Evolutionary conservation across 2,888 invertebrate species (phyloP).

Genomic region (Neoaliturus tenellus): DNA sequence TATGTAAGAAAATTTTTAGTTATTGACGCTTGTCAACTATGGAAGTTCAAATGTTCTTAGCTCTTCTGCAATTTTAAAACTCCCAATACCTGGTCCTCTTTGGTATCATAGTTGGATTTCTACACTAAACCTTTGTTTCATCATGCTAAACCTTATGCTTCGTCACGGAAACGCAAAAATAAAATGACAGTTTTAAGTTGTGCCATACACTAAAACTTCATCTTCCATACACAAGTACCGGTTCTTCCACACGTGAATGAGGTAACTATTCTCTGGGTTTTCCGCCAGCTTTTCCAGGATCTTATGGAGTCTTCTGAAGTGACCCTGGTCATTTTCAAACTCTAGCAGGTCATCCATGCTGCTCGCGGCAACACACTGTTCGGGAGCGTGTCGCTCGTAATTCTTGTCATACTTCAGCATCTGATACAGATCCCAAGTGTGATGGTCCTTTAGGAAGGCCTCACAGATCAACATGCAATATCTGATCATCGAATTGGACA

Average conservation of each 20-base stretch:
- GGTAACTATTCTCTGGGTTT: neutral
- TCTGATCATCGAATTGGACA: neutral
- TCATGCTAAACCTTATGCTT: too few species aligned
- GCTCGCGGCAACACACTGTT: neutral
- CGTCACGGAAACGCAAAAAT: too few species aligned
- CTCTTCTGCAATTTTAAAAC: too few species aligned
- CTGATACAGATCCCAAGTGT: slow-evolving; percentile 17
- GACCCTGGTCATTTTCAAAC: neutral
- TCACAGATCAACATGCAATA: slow-evolving; percentile 4
- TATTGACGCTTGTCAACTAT: too few species aligned
- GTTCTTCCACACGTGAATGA: slow-evolving; percentile 9
- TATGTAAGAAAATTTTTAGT: too few species aligned
- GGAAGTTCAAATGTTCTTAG: too few species aligned
- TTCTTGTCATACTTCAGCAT: neutral
- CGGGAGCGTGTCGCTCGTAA: neutral
- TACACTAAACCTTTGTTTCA: too few species aligned
- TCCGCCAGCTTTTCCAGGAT: slow-evolving; percentile 19
- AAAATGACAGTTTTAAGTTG: too few species aligned
- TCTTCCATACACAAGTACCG: neutral
- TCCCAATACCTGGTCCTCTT: too few species aligned
- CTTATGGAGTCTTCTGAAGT: slow-evolving; percentile 1
- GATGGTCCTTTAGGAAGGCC: neutral
- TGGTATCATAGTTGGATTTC: too few species aligned
- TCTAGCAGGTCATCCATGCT: neutral
- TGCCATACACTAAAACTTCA: too few species aligned